Conservation (phyloP, 2,113 vertebrate species). For the Rhabdornis inornatus region DNA sequence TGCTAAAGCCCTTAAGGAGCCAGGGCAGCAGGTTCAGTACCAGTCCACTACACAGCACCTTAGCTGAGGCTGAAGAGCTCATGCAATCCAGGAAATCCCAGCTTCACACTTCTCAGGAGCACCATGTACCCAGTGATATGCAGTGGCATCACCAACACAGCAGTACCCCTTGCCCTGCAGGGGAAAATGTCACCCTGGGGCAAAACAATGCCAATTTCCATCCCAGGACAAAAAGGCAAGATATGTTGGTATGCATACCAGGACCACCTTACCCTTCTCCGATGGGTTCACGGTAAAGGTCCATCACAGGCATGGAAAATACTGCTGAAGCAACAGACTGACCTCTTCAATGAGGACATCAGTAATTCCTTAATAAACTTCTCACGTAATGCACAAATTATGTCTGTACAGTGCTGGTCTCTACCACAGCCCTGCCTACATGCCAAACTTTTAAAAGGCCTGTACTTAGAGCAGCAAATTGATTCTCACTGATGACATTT, state of each 20-base stretch:
- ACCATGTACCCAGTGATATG: not conserved
- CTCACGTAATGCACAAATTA: not conserved
- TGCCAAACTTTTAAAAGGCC: not conserved
- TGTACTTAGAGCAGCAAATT: conserved; percentile 16
- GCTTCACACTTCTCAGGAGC: not conserved
- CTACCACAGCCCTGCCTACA: not conserved
- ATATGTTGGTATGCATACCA: not conserved
- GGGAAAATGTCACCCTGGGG: not conserved
- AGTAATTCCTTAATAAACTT: not conserved
- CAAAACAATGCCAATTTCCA: not conserved
- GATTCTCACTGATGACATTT: not conserved
- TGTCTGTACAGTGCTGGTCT: not conserved
- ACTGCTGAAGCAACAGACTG: not conserved
- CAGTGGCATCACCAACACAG: not conserved
- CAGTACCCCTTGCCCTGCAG: accelerated
- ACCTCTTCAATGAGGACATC: not conserved
- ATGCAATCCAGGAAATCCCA: conserved; percentile 7
- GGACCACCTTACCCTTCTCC: not conserved
- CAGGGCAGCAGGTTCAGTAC: not conserved
- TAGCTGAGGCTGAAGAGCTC: not conserved
- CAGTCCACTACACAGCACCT: not conserved
- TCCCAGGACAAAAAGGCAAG: not conserved
- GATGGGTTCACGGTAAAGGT: not conserved
- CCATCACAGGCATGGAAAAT: not conserved
- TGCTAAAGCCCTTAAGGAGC: conserved; percentile 8